phyloP scores from a whole-genome alignment of 2,113 vertebrate species.

The Bubo blakistoni region DNA sequence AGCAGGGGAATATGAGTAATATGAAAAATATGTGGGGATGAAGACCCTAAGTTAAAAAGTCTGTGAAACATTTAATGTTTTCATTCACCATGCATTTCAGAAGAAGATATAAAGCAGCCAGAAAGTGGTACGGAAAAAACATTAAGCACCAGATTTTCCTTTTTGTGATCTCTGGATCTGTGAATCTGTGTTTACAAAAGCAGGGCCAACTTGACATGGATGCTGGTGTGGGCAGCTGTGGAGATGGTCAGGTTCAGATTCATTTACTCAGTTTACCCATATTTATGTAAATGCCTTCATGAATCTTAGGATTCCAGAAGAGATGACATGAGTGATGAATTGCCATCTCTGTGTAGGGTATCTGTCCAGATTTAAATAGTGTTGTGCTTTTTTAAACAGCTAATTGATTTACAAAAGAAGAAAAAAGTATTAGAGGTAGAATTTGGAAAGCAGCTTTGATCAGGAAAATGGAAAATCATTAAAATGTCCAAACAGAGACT shows the following conservation, averaged over 20 bases:
- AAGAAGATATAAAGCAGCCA: constrained; percentile 57
- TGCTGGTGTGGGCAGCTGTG: background rate
- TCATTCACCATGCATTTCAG: constrained; percentile 53
- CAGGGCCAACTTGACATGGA: background rate
- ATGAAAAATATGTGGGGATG: constrained; percentile 71
- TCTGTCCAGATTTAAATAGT: background rate
- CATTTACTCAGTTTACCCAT: background rate
- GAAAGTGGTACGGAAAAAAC: constrained; percentile 38
- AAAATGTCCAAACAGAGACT: background rate
- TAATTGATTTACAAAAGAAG: background rate
- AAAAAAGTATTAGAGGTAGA: background rate
- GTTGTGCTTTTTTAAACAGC: background rate
- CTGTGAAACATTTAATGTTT: constrained; percentile 65
- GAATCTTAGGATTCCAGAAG: background rate
- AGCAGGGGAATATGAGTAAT: constrained; percentile 75
- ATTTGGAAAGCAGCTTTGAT: background rate
- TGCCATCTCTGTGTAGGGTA: too few relatives aligned
- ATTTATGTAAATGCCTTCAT: background rate
- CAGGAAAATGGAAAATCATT: background rate
- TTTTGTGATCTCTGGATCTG: background rate
- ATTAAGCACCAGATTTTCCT: background rate
- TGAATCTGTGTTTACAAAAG: background rate
- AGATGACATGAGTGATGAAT: background rate
- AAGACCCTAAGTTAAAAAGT: constrained; percentile 71
- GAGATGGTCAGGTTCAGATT: background rate